Base-by-base conservation (phyloP, 53 echinoderm and acorn worm genomes). In the Crossaster papposus region DNA sequence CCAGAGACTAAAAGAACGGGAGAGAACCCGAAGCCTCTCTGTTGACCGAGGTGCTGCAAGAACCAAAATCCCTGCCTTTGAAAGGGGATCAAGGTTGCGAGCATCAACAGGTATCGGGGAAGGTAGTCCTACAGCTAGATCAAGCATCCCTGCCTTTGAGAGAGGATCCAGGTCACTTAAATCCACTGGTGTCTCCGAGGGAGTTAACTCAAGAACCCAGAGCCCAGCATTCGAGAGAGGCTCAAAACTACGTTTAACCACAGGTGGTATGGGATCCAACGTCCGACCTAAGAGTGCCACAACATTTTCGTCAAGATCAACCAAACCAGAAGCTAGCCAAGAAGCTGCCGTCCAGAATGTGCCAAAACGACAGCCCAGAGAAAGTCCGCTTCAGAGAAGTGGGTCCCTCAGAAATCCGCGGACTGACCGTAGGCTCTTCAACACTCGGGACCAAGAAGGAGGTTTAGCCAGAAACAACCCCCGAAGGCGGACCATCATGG, bases 1-100 rank as follows among this genome's bases (percentile, higher is more conserved):
- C 17, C 70, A 30, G 72, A 68, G 70, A 34, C 71, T 89, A 35
- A 51, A 53, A 35, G 72, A 80, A 44, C 50, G 72, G 13, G 84
- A 84, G 72, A 70, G 62, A 31, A 81, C 74, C 23, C 90, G 90
- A 64, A 90, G 82, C 58, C 74, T 90, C 37, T 89, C 89, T 12
- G 78, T 71, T 18, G 89, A 81, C 54, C 79, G 74, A 14, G 53
- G 70, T 20, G 31, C 10, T 26, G 36, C 30, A n/a, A 51, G 72
- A 50, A 13, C 35, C 24, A 71, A 52, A 72, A 84, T 71, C 72
- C 84, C 84, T 31, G n/a, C 72, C 52, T 72, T 84, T 53, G 84
- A 84, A 14, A 71, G 84, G 31, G 84, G 84, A 29, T 84, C 84
- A 14, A 71, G 52, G 72, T 29, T 72, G 8, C 71, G 65, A 31